Evolutionary conservation across 2,888 invertebrate species (phyloP), one percentile per base, ranked within the genome.

Genomic region (Drosophila tanythrix): DNA sequence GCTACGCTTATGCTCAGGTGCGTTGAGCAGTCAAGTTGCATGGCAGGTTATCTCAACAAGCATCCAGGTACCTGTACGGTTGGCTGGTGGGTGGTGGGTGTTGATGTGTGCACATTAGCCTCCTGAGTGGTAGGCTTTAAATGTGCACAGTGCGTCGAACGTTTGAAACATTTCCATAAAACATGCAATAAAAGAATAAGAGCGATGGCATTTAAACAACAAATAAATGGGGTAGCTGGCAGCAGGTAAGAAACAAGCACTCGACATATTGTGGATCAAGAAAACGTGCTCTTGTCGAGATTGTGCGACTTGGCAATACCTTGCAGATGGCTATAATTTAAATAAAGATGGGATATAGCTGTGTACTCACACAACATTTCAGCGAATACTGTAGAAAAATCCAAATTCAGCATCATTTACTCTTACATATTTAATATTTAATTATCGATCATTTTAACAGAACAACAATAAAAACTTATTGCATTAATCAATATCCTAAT

Each of bases 111-210:
- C 35, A 25, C 29, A 53, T 72, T 61, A 57, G 59, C 38, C 33
- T 33, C 35, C 38, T 61, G 55, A 68, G 62, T 74, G 72, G 84
- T 69, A 74, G 82, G 86, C 88, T 79, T 81, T 76, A 81, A 83
- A 69, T 78, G 83, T 79, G 88, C 69, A 76, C 71, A 71, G 80
- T 78, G 76, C 79, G 87, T 67, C 70, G 88, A 87, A 89, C 82
- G 80, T 77, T 69, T 77, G 77, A 86, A 90, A 86, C 90, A 87
- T 90, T 86, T 88, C 83, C 89, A 87, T 86, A 90, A 90, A 86
- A 90, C 89, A 90, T 90, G 87, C 81, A 88, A 90, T 88, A 90
- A 86, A 90, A 81, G 83, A 79, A 73, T 71, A 76, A 75, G 74
- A 58, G 63, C 74, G 57, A 35, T 46, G 64, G 46, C 52, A 65